These are phyloP conservation scores for Misgurnus anguillicaudatus DNA, from an alignment of 2,113 vertebrate genomes.

Conservation along the genomic window DNA sequence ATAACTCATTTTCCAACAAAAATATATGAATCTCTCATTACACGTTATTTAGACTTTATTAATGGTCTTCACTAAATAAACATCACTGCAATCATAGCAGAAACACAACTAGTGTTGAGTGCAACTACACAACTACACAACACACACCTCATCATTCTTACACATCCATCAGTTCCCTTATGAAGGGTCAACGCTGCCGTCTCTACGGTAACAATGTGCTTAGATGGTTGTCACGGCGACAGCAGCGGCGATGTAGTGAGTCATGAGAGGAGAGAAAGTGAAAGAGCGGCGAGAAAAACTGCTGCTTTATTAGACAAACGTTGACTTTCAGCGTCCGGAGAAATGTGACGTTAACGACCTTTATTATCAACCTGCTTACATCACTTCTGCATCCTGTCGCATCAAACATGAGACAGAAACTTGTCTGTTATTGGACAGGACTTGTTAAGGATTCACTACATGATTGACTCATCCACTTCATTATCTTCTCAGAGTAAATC, in stretches of 20 bases:
- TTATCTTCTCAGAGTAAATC: too few species aligned
- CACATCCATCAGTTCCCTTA: background rate
- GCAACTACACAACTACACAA: too few species aligned
- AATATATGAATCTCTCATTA: too few species aligned
- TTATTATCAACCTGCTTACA: background rate
- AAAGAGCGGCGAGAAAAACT: background rate
- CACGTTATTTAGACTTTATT: too few species aligned
- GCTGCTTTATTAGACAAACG: background rate
- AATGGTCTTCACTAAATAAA: too few species aligned
- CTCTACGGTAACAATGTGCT: constrained; percentile 11
- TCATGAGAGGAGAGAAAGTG: constrained; percentile 10
- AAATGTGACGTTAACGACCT: background rate
- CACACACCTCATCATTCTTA: background rate
- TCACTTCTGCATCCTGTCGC: constrained; percentile 33
- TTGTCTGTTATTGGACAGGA: background rate
- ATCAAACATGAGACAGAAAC: background rate
- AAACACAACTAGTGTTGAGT: too few species aligned
- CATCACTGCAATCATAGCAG: too few species aligned
- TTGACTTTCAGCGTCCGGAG: background rate
- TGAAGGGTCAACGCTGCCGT: background rate
- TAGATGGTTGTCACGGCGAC: constrained; percentile 25
- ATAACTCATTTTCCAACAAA: too few species aligned
- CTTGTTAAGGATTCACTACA: too few species aligned
- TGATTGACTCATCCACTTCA: too few species aligned
- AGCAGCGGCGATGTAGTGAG: background rate